phyloP scores from a whole-genome alignment of 2,797 vertebrate genomes.

The Sebastes aleutianus region DNA sequence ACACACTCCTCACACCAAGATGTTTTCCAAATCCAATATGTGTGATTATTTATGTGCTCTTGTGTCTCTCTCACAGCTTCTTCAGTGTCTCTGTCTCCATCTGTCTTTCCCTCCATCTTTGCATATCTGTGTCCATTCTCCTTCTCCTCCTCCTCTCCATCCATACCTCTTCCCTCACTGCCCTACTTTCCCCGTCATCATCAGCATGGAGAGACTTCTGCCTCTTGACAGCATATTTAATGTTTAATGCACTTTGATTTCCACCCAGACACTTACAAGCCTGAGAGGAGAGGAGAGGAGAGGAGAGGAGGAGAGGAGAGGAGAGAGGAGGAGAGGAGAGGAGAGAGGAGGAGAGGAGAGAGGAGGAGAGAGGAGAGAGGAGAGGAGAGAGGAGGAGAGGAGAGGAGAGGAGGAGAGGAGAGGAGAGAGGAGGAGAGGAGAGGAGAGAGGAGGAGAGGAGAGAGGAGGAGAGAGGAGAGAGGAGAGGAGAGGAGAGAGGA shows the following conservation, averaged over 20 bases:
- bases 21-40: constrained; percentile 26
- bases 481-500: constrained; percentile 34
- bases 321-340: constrained; percentile 24
- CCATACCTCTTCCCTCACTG: constrained; percentile 74
- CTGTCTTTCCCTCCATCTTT: constrained; percentile 50
- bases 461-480: too few species aligned
- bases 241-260: constrained; percentile 88
- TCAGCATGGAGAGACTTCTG: constrained; percentile 73
- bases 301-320: constrained; percentile 39
- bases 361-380: not conserved
- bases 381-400: constrained; percentile 7
- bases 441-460: too few species aligned
- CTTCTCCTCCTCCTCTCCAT: constrained; percentile 59
- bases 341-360: not conserved
- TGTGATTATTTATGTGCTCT: constrained; percentile 18
- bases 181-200: constrained; percentile 77
- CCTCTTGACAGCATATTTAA: constrained; percentile 82
- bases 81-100: constrained; percentile 10
- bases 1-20: constrained; percentile 25
- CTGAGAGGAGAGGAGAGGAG: constrained; percentile 36
- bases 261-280: constrained; percentile 72
- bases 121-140: constrained; percentile 62
- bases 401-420: not conserved
- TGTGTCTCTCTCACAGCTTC: constrained; percentile 27
- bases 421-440: too few species aligned